Evolutionary conservation across 64 coral and sea anemone genomes (phyloP).

Genomic region (Dendrophyllia cribrosa): DNA sequence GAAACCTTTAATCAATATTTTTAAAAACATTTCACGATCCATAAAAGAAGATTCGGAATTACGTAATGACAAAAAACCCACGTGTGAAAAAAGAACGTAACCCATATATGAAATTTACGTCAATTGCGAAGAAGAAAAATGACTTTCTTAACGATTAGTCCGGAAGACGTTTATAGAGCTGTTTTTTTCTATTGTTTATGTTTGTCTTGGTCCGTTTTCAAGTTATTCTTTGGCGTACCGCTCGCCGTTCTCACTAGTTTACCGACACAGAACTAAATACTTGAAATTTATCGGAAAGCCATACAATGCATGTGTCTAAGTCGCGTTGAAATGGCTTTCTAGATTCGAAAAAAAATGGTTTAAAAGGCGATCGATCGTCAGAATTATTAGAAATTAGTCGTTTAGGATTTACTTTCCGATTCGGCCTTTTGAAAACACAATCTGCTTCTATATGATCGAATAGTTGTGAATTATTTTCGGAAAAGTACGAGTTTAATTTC

Average conservation of each 20-base stretch:
- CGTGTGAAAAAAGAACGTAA: background rate
- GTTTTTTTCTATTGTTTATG: background rate
- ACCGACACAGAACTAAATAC: too few species aligned
- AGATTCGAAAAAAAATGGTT: too few species aligned
- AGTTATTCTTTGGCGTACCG: too few species aligned
- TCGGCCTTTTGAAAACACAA: background rate
- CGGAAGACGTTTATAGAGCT: background rate
- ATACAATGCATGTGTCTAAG: too few species aligned
- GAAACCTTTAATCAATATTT: background rate
- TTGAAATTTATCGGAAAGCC: too few species aligned
- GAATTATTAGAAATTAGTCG: too few species aligned
- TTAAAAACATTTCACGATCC: background rate
- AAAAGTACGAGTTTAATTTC: background rate
- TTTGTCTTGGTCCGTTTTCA: too few species aligned
- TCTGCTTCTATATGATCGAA: background rate
- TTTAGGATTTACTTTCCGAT: too few species aligned
- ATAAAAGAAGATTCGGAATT: constrained; percentile 4
- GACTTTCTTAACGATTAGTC: background rate
- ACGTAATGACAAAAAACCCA: constrained; percentile 1
- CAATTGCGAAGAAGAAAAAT: background rate
- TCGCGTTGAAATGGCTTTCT: too few species aligned
- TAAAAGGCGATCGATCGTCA: too few species aligned
- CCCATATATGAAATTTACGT: background rate
- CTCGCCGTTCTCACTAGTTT: too few species aligned
- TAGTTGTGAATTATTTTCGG: background rate